Conservation (phyloP, 2,888 invertebrate species). For the Mylabris sibirica region DNA sequence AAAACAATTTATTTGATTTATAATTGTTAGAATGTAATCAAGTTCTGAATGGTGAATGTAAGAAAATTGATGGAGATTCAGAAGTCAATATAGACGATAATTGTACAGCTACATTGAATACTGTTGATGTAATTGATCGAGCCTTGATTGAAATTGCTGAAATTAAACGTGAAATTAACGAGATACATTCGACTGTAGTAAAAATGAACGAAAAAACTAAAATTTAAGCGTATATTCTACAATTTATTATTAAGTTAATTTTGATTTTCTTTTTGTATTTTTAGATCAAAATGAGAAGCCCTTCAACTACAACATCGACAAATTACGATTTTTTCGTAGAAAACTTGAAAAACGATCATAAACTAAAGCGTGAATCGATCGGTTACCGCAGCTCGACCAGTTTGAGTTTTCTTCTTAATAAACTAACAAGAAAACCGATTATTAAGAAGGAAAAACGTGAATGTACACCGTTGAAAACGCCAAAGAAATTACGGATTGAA, state of each 20-base stretch:
- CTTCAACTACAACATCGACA: neutral
- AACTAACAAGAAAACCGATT: neutral
- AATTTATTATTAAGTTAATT: neutral
- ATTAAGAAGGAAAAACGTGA: neutral
- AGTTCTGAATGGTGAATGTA: neutral
- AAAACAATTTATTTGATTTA: neutral
- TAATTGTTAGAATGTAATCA: conserved; percentile 2
- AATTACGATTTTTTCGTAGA: neutral
- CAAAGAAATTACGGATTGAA: neutral
- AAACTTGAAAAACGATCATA: neutral
- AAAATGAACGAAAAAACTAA: neutral
- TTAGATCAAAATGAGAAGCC: neutral
- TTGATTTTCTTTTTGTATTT: neutral
- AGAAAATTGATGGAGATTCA: neutral
- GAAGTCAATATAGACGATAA: neutral
- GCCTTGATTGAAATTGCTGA: conserved; percentile 7
- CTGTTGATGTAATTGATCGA: conserved; percentile 8
- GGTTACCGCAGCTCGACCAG: neutral
- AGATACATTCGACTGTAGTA: neutral
- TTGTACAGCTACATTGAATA: neutral
- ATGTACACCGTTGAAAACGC: neutral
- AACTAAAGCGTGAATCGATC: neutral
- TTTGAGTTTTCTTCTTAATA: neutral
- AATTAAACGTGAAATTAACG: neutral
- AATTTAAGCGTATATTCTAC: neutral